Evolutionary conservation across 2,797 vertebrate genomes (phyloP).

Genomic region (Gymnopithys bicolor): DNA sequence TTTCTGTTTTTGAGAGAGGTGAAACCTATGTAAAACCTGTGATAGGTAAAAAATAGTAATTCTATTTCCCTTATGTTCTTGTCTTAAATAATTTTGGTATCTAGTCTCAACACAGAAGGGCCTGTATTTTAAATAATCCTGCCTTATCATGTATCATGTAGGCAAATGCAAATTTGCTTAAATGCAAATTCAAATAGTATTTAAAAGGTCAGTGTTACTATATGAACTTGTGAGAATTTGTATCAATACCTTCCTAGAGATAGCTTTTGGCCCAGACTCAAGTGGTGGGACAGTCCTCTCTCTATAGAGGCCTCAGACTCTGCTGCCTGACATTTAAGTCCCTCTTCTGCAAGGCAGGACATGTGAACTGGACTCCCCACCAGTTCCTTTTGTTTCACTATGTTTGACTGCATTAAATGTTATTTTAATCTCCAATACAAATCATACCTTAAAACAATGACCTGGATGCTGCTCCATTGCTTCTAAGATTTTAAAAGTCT

Average conservation of each 20-base stretch:
- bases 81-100: background rate
- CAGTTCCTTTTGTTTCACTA: background rate
- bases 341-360: background rate
- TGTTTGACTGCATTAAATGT: background rate
- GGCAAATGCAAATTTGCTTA: background rate
- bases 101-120: background rate
- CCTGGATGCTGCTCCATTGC: fast-evolving
- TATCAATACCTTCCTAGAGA: background rate
- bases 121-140: background rate
- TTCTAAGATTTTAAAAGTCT: background rate
- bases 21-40: background rate
- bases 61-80: background rate
- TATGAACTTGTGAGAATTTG: background rate
- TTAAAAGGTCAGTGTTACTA: background rate
- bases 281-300: background rate
- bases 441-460: background rate
- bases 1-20: background rate
- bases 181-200: background rate
- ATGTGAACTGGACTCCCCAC: background rate
- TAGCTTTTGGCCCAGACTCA: background rate
- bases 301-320: background rate
- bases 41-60: background rate
- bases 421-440: background rate
- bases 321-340: background rate
- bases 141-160: background rate